Percentiles rank a stretch among this genome's conserved stretches.
phyloP scores from a whole-genome alignment of 1,140 invertebrate genomes.

The Drosophila pseudoobscura region DNA sequence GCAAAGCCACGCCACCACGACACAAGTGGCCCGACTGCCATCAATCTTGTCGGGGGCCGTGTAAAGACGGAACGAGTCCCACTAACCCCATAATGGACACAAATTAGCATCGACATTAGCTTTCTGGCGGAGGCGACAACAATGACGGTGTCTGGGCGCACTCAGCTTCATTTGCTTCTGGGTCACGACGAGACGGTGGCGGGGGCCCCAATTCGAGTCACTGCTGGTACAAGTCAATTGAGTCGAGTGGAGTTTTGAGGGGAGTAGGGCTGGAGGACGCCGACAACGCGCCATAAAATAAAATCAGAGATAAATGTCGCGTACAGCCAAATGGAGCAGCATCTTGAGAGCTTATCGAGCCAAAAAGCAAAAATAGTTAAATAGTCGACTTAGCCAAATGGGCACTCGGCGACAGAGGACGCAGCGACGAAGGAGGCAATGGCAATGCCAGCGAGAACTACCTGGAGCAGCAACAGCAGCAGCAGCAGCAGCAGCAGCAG shows the following conservation, averaged over 20 bases:
- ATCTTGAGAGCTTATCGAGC: slow-evolving; percentile 43
- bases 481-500: neutral
- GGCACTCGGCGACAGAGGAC: slow-evolving; percentile 41
- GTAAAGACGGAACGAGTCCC: slow-evolving; percentile 8
- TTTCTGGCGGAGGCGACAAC: slow-evolving; percentile 15
- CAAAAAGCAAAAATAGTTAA: slow-evolving; percentile 70
- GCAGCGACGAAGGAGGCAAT: slow-evolving; percentile 3
- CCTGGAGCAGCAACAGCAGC: neutral
- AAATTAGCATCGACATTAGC: slow-evolving; percentile 55
- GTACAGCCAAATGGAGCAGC: slow-evolving; percentile 56
- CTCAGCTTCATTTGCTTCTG: slow-evolving; percentile 41
- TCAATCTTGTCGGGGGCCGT: neutral
- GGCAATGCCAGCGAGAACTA: neutral
- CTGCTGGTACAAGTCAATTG: slow-evolving; percentile 18
- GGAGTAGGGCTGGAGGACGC: slow-evolving; percentile 1
- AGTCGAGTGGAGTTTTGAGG: neutral
- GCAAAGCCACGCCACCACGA: neutral
- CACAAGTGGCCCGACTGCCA: slow-evolving; percentile 4
- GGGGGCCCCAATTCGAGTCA: slow-evolving; percentile 6
- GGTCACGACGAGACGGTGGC: slow-evolving; percentile 28
- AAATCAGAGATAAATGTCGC: slow-evolving; percentile 49
- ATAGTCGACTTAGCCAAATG: slow-evolving; percentile 75
- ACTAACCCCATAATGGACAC: slow-evolving; percentile 53
- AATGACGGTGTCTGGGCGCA: slow-evolving; percentile 21
- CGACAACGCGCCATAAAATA: slow-evolving; percentile 55